These are phyloP conservation scores for Lepidonotus clava DNA, from an alignment of 2,888 invertebrate species.

Conservation along the genomic window DNA sequence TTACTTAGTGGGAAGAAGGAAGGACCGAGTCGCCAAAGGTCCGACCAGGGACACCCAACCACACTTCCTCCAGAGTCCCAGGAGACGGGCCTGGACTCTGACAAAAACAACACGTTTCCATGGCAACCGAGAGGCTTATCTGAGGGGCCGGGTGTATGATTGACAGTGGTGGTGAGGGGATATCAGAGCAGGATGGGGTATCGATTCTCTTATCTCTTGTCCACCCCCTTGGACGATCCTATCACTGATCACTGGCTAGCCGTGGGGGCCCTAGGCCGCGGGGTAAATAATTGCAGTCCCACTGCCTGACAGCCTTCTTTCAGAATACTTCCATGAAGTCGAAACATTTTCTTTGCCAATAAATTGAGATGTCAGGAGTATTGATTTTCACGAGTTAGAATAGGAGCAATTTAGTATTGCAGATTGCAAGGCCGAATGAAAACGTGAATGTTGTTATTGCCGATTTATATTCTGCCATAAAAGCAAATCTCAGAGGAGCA, in stretches of 20 bases:
- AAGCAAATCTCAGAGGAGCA: not conserved
- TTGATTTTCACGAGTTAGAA: too few relatives aligned
- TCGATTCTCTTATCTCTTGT: slow-evolving; percentile 19
- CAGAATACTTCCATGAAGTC: too few relatives aligned
- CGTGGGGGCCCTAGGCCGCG: not conserved
- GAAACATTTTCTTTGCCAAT: too few relatives aligned
- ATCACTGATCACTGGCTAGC: not conserved
- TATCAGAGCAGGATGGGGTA: slow-evolving; percentile 2
- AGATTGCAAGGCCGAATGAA: too few relatives aligned
- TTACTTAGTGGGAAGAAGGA: too few relatives aligned
- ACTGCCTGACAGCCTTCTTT: too few relatives aligned
- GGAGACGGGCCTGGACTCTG: not conserved
- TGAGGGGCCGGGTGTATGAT: slow-evolving; percentile 11
- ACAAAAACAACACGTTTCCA: slow-evolving; percentile 28
- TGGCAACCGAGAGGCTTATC: slow-evolving; percentile 10
- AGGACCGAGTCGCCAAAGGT: too few relatives aligned
- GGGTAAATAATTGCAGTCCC: not conserved
- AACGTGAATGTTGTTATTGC: too few relatives aligned
- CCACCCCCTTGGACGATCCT: slow-evolving; percentile 15
- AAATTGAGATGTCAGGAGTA: too few relatives aligned
- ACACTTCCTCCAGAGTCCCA: not conserved
- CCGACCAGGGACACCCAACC: too few relatives aligned
- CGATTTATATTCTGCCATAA: too few relatives aligned
- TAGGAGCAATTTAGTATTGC: too few relatives aligned
- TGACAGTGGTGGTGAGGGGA: slow-evolving; percentile 2